phyloP scores from a whole-genome alignment of 30 jellyfish, hydroid and myxozoan genomes.

The Aurelia coerulea region DNA sequence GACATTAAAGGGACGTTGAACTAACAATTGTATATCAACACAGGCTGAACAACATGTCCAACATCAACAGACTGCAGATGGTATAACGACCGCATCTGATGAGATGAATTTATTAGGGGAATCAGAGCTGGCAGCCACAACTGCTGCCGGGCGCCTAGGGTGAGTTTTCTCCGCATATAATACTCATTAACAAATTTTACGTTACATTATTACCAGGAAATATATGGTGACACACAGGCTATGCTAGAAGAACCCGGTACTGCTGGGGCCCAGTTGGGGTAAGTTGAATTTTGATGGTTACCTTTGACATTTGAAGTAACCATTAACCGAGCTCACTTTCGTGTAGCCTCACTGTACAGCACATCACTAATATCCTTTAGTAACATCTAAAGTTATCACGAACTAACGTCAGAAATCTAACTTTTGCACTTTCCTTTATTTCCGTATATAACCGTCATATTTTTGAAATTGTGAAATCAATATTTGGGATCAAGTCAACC shows the following conservation, averaged over 20 bases:
- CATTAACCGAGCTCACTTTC: neutral
- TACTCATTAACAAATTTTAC: constrained; percentile 20
- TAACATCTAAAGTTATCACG: too few species aligned
- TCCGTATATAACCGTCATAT: too few species aligned
- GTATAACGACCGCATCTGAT: constrained; percentile 69
- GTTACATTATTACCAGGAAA: constrained; percentile 82
- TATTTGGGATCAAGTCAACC: too few species aligned
- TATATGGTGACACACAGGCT: constrained; percentile 87
- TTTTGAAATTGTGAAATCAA: too few species aligned
- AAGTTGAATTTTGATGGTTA: constrained; percentile 49
- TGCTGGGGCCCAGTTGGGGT: constrained; percentile 99
- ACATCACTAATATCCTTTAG: too few species aligned
- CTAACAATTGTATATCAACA: constrained; percentile 36
- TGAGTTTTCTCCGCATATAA: constrained; percentile 68
- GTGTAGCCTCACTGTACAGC: too few species aligned
- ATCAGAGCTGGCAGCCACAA: constrained; percentile 77
- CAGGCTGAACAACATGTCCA: constrained; percentile 99
- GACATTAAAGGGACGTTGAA: constrained; percentile 4
- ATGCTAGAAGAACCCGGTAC: constrained; percentile 91
- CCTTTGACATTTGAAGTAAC: neutral
- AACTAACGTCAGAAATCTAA: too few species aligned
- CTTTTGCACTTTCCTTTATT: too few species aligned
- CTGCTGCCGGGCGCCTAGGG: constrained; percentile 99
- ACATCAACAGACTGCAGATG: constrained; percentile 93
- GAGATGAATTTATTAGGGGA: constrained; percentile 95